Evolutionary conservation across 64 coral and sea anemone species (phyloP).

Genomic region (Acropora tenuis): DNA sequence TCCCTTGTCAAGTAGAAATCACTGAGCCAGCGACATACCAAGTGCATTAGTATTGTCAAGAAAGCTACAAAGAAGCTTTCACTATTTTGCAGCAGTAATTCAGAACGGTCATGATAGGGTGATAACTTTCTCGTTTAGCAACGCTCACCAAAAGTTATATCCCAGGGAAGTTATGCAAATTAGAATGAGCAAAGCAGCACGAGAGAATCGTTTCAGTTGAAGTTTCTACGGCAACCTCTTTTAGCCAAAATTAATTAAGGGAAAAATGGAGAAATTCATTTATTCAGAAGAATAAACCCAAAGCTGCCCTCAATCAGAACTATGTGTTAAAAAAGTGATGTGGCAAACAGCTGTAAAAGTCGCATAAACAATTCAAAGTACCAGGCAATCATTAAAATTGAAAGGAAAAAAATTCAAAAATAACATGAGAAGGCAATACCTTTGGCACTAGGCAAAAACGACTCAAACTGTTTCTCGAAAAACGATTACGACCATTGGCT

Average conservation of each 20-base stretch:
- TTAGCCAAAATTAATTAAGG: slow-evolving; percentile 33
- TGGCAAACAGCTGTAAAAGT: not conserved
- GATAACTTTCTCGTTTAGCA: not conserved
- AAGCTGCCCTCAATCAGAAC: not conserved
- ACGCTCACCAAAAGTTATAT: not conserved
- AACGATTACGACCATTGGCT: not conserved
- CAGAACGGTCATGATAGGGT: not conserved
- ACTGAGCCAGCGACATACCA: no score
- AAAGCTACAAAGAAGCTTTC: no score
- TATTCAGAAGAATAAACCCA: no score
- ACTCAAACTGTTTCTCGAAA: not conserved
- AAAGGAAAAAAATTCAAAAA: not conserved
- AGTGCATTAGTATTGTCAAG: no score
- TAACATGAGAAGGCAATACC: not conserved
- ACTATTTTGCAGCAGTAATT: no score
- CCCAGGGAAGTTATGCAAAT: not conserved
- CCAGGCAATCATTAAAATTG: not conserved
- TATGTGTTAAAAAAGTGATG: not conserved
- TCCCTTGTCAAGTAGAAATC: no score
- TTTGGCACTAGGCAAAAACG: not conserved
- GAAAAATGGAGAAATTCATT: slow-evolving; percentile 21
- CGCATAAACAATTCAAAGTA: not conserved
- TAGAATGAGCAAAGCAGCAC: not conserved
- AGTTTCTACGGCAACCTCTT: slow-evolving; percentile 22
- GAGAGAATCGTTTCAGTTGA: not conserved